Base-by-base conservation (phyloP, 2,888 invertebrate species). In the Gryllus longicercus region DNA sequence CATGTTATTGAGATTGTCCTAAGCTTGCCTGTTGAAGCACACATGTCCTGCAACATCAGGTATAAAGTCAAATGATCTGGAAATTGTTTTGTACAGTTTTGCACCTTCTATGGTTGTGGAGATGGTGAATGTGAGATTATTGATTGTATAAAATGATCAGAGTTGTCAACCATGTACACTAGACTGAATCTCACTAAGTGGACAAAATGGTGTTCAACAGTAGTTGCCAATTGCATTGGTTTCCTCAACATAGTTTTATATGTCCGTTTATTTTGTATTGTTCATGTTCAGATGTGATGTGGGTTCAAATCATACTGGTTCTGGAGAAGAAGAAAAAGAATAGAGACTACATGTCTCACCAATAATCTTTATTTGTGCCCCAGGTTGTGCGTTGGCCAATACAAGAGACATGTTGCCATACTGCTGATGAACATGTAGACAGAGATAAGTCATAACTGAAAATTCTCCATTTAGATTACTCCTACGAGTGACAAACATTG, bases 371-470 rank as follows among this genome's bases (percentile, higher is more conserved):
- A 63, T 63, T 63, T 63, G 63, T 63, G 63, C 63, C 63, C 63
- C n/a, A 63, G 63, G 63, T 63, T 63, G 63, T 63, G 63, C n/a
- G 63, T 63, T 63, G 63, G 63, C 63, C 63, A 63, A 63, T 63
- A 63, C 63, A 63, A 63, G 16, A 63, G 63, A 14, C n/a, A 63
- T 63, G 12, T 14, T 63, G 63, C 63, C 63, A 63, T 63, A 63
- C 63, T 63, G 63, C 63, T 63, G 63, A 63, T 14, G 63, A 63
- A 63, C 63, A 63, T 63, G 63, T 63, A 63, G 63, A 63, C n/a
- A 63, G 14, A 63, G 63, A 63, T 63, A 63, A n/a, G 63, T 63
- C 63, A 63, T 14, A 63, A 63, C 14, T 12, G 16, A 63, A 63
- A 38, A 18, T 63, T 63, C 16, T 63, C 63, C 63, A 63, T 63